Base-by-base conservation (phyloP, 1,140 invertebrate species). In the Euwallacea fornicatus region DNA sequence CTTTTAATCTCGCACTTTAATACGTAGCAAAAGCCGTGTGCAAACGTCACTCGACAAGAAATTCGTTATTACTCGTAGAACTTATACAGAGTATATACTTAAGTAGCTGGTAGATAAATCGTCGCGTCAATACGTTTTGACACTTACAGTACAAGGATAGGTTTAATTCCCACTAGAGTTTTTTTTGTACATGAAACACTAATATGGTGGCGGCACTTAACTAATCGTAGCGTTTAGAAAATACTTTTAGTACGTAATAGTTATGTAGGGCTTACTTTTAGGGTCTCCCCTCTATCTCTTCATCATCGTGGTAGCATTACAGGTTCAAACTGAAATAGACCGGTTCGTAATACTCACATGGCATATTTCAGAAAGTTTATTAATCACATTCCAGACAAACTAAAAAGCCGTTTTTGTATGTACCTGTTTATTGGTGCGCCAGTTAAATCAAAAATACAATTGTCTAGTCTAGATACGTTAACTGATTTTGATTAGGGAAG, bases 181-280 rank as follows among this genome's bases (percentile, higher is more conserved):
- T 77, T 76, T 77, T 79, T 79, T 79, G 78, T 79, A 80, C 78
- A 79, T 75, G 75, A 73, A 67, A 80, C 78, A 80, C 78, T 80
- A 80, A 80, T 78, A 76, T 60, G 78, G 79, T 79, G 78, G 78
- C 69, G 79, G 78, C 78, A 79, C 78, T 78, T 78, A 76, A 73
- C 68, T 71, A 75, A 71, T 73, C 42, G 66, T 71, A 73, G 50
- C 11, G 43, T 71, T 73, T 73, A 73, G 59, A 42, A 58, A 63
- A 73, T 72, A 73, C 71, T 75, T 76, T 76, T 76, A 79, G 75
- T 78, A 79, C 72, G 70, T 76, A 78, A 74, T 73, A 75, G 73
- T 73, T 63, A 75, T 75, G 71, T 68, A 72, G 74, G 69, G 75
- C 71, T 77, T 79, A 77, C 72, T 75, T 73, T 73, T 76, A 74